Base-by-base conservation (phyloP, 2,797 vertebrate genomes). In the Adelosebastes latens region DNA sequence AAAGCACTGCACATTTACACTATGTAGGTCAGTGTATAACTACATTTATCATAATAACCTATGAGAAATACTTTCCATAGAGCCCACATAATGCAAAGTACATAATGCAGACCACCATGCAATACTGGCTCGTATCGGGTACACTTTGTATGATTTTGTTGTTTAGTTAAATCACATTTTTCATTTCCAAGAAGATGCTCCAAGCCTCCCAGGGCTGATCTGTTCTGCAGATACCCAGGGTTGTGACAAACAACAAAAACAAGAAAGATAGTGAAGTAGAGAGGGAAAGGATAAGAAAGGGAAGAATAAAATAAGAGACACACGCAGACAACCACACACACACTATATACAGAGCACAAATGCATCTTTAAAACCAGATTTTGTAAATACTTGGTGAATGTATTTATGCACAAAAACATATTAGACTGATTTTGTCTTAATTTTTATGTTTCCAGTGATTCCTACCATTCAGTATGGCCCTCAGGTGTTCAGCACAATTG, bases 381-480 rank as follows among this genome's bases (percentile, higher is more conserved):
- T 13, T 61, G 1, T 55, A 5, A 36, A 31, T 62, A 22, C 29
- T 58, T 29, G 1, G 56, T 46, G 29, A 71, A 36, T 66, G 25
- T 11, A 32, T 72, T 4, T 16, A 22, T 39, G n/a, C n/a, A 52
- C 10, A 18, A 24, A 31, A 66, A 20, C 11, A 11, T 8, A 18
- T n/a, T 56, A 8, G 16, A 49, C 60, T 75, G 53, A 70, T 20
- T 56, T 0, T 52, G 39, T 39, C 18, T 29, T 68, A 1, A 29
- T 18, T 16, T 60, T 20, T 9, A 2, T 85, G 0, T 80, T 92
- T 91, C 31, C 84, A 99, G 99, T 98, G 77, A 93, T 96, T 85
- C 99, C 99, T 24, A 96, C 96, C 71, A 99, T 99, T 93, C 97
- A 98, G 82, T 96, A 99, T 0, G 97, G 98, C 14, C 97, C 98